A percentile compares a stretch with the other conserved stretches of the same genome.
Conservation (phyloP, 2,113 vertebrate species). For the Anoplopoma fimbria region DNA sequence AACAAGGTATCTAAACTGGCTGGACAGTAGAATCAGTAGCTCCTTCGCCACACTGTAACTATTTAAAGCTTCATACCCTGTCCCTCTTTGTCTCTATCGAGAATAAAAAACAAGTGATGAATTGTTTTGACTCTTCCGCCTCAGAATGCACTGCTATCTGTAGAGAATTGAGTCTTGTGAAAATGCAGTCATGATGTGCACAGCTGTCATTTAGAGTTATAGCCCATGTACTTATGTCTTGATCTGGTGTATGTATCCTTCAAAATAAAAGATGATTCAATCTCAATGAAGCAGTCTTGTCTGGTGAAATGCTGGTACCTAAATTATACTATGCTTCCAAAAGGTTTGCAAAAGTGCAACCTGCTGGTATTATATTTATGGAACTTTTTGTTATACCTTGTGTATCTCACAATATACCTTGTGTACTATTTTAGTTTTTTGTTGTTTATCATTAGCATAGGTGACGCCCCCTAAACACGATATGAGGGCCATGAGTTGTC, state of each 20-base stretch:
- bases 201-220: conserved; percentile 29
- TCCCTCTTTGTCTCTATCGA: background rate
- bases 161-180: conserved; percentile 26
- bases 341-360: background rate
- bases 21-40: conserved; percentile 22
- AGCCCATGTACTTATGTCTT: background rate
- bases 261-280: conserved; percentile 20
- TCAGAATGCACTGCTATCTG: conserved; percentile 28
- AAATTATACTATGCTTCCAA: background rate
- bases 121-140: conserved; percentile 33
- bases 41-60: background rate
- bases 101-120: conserved; percentile 12
- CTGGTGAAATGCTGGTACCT: background rate
- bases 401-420: background rate
- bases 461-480: too few species aligned
- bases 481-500: too few species aligned
- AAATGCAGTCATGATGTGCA: conserved; percentile 35
- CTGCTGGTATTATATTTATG: background rate
- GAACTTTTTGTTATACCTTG: background rate
- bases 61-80: background rate
- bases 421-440: background rate
- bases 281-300: background rate
- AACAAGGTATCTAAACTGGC: conserved; percentile 8
- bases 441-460: background rate
- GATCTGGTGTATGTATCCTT: conserved; percentile 20